Conservation (phyloP, 2,113 vertebrate genomes). For the Phoenicopterus ruber region DNA sequence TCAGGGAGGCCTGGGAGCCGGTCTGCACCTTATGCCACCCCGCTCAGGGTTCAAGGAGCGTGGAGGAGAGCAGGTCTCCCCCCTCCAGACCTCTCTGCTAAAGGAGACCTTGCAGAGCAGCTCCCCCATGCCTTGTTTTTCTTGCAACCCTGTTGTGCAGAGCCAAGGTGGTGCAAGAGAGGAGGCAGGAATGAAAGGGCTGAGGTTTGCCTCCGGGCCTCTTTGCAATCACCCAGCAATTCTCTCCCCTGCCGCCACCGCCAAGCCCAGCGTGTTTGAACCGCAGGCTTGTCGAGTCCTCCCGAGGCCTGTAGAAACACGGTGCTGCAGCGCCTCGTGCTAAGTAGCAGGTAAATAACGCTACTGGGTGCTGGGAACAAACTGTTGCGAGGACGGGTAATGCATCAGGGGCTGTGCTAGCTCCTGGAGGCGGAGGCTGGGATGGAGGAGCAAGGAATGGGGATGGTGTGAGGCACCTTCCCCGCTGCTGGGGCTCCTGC, state of each 20-base stretch:
- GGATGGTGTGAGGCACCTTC: not conserved
- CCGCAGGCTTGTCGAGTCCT: conserved; percentile 38
- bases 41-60: fast-evolving
- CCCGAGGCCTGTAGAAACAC: conserved; percentile 55
- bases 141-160: not conserved
- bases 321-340: not conserved
- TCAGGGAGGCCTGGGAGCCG: not conserved
- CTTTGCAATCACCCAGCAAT: conserved; percentile 58
- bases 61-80: not conserved
- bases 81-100: not conserved
- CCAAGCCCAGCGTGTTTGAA: conserved; percentile 19
- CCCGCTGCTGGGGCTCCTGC: not conserved
- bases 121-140: conserved; percentile 49
- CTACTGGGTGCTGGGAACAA: not conserved
- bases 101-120: not conserved
- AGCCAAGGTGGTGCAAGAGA: conserved; percentile 56
- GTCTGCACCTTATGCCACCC: not conserved
- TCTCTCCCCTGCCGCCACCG: not conserved
- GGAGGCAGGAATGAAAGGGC: conserved; percentile 59
- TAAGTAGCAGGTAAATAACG: conserved; percentile 23
- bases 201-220: conserved; percentile 57
- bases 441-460: not conserved
- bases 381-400: not conserved
- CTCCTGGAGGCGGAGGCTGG: not conserved
- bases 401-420: not conserved